Conservation (phyloP, 2,113 vertebrate species). For the Gracilinanus agilis region DNA sequence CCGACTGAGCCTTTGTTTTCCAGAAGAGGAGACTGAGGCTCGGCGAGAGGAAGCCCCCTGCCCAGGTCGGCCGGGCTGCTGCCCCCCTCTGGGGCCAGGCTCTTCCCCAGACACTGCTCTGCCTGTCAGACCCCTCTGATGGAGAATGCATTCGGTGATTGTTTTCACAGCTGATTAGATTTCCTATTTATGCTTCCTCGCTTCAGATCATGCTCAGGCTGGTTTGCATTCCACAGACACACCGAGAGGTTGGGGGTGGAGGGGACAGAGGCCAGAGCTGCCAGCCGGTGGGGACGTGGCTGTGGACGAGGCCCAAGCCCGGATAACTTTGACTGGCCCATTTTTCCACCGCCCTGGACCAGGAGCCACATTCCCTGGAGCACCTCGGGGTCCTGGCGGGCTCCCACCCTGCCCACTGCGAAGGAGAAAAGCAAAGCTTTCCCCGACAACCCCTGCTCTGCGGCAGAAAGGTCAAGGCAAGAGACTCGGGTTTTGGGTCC, state of each 20-base stretch:
- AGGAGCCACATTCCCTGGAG: not conserved
- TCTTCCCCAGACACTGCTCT: too few species aligned
- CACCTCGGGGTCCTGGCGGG: too few species aligned
- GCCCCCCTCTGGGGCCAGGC: not conserved
- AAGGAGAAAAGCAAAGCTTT: not conserved
- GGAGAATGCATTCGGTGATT: not conserved
- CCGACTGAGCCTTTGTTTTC: not conserved
- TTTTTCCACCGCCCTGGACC: too few species aligned
- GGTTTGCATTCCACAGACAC: not conserved
- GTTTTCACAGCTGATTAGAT: not conserved
- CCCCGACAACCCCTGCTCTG: not conserved
- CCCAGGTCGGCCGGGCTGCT: not conserved
- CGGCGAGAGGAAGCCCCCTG: rapidly evolving
- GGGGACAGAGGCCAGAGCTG: too few species aligned
- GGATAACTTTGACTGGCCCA: too few species aligned
- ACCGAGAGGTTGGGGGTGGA: not conserved
- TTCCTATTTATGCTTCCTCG: not conserved
- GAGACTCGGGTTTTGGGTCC: not conserved
- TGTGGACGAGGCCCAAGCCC: too few species aligned
- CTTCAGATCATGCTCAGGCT: not conserved
- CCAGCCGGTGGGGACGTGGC: too few species aligned
- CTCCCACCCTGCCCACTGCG: not conserved
- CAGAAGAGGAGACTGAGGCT: not conserved
- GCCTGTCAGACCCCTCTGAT: not conserved
- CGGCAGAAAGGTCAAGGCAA: not conserved